These are phyloP conservation scores for Trichonephila clavata DNA, from an alignment of 1,140 invertebrate species.

Conservation along the genomic window DNA sequence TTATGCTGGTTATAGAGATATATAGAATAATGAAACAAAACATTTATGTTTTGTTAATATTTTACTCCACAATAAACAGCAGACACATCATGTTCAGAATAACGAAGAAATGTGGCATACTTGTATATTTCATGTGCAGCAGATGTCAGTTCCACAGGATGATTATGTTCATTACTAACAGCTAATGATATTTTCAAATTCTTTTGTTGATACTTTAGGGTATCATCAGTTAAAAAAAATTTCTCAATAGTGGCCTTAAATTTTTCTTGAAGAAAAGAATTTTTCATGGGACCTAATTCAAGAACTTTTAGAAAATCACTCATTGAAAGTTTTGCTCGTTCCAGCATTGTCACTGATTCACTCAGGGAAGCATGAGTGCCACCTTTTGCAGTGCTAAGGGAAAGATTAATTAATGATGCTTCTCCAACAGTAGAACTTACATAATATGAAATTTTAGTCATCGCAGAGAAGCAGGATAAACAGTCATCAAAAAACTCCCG, in stretches of 20 bases:
- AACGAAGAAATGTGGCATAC: slow-evolving; percentile 95
- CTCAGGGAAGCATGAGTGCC: slow-evolving; percentile 93
- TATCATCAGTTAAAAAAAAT: slow-evolving; percentile 90
- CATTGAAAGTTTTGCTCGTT: slow-evolving; percentile 92
- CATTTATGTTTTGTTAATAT: slow-evolving; percentile 79
- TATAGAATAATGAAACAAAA: neutral
- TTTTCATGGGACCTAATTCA: slow-evolving; percentile 90
- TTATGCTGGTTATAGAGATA: no score
- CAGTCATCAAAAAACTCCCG: slow-evolving; percentile 89
- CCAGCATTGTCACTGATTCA: slow-evolving; percentile 95
- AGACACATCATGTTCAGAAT: slow-evolving; percentile 94
- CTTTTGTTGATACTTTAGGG: slow-evolving; percentile 96
- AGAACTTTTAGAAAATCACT: slow-evolving; percentile 95
- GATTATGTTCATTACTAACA: slow-evolving; percentile 93
- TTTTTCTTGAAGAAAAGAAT: slow-evolving; percentile 91
- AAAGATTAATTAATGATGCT: slow-evolving; percentile 96
- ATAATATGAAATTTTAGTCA: slow-evolving; percentile 95
- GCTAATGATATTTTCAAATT: slow-evolving; percentile 92
- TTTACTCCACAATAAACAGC: slow-evolving; percentile 94
- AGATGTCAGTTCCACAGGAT: slow-evolving; percentile 94
- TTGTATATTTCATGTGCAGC: slow-evolving; percentile 97
- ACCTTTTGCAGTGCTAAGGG: slow-evolving; percentile 92
- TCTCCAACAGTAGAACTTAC: slow-evolving; percentile 92
- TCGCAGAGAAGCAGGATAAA: slow-evolving; percentile 93
- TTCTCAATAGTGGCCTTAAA: slow-evolving; percentile 89